Percentiles rank a stretch among this genome's conserved stretches.
phyloP scores from a whole-genome alignment of 1,140 invertebrate genomes.

The Gryllus bimaculatus region DNA sequence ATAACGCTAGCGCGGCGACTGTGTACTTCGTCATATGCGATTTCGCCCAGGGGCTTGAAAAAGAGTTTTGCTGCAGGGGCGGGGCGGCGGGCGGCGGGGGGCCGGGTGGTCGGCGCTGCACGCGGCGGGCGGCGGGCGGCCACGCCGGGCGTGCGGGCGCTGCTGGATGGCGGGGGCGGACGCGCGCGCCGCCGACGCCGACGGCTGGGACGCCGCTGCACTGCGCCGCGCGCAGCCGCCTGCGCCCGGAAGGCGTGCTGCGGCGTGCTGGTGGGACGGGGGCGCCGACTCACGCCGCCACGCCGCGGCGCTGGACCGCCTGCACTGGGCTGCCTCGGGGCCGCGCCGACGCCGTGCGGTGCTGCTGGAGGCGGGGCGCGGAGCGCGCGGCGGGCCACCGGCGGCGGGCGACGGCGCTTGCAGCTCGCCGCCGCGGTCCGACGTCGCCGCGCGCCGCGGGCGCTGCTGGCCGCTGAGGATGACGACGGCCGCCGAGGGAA shows the following conservation, averaged over 20 bases:
- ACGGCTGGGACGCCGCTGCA: neutral
- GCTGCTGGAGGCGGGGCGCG: neutral
- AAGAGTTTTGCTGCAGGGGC: no score
- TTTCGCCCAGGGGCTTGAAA: no score
- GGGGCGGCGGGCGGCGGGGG: no score
- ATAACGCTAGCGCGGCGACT: no score
- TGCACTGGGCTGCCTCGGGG: neutral
- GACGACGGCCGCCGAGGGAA: no score
- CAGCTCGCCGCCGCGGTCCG: no score
- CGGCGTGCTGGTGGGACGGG: neutral
- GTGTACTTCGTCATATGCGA: no score
- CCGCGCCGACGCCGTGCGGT: neutral
- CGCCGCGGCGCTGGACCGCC: neutral
- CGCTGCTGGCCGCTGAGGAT: no score
- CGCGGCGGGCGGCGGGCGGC: no score
- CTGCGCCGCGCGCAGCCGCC: neutral
- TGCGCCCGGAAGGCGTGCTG: neutral
- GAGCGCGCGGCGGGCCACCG: neutral
- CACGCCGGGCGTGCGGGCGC: neutral
- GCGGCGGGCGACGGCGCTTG: no score
- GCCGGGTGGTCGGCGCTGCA: neutral
- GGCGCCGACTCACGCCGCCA: neutral
- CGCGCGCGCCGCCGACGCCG: neutral
- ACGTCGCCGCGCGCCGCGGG: no score
- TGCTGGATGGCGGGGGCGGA: neutral